These are phyloP conservation scores for Mellilla xanthometata DNA, from an alignment of 2,888 invertebrate genomes.

Conservation along the genomic window DNA sequence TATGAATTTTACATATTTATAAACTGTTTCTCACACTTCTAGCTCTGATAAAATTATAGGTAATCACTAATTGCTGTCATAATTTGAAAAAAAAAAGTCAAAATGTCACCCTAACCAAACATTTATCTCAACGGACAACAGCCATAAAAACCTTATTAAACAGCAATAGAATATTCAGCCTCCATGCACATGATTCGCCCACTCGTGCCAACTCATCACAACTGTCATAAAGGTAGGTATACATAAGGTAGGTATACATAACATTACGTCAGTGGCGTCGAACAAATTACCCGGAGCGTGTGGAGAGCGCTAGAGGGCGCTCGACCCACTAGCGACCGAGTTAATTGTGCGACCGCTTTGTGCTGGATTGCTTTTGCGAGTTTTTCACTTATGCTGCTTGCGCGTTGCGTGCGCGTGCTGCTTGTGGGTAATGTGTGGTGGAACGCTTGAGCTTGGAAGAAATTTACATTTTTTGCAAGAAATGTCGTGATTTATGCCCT, in stretches of 20 bases:
- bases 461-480: too few species aligned
- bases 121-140: too few species aligned
- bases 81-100: too few species aligned
- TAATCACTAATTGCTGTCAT: too few species aligned
- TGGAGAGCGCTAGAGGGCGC: constrained; percentile 37
- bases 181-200: constrained; percentile 9
- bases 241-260: constrained; percentile 37
- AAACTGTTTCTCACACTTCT: too few species aligned
- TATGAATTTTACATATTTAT: too few species aligned
- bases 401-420: not conserved
- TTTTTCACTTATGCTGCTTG: constrained; percentile 12
- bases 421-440: too few species aligned
- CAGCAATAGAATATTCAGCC: constrained; percentile 6
- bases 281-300: constrained; percentile 29
- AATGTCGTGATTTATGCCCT: too few species aligned
- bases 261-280: constrained; percentile 23
- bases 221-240: constrained; percentile 39
- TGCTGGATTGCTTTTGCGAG: constrained; percentile 13
- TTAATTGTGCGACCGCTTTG: constrained; percentile 42
- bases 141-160: not conserved
- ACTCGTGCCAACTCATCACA: constrained; percentile 37
- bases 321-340: constrained; percentile 55
- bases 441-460: too few species aligned
- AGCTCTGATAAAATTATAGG: too few species aligned
- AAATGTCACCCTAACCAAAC: too few species aligned